These are phyloP conservation scores for Chaetorhynchus papuensis DNA, from an alignment of 2,113 vertebrate genomes.

Conservation along the genomic window DNA sequence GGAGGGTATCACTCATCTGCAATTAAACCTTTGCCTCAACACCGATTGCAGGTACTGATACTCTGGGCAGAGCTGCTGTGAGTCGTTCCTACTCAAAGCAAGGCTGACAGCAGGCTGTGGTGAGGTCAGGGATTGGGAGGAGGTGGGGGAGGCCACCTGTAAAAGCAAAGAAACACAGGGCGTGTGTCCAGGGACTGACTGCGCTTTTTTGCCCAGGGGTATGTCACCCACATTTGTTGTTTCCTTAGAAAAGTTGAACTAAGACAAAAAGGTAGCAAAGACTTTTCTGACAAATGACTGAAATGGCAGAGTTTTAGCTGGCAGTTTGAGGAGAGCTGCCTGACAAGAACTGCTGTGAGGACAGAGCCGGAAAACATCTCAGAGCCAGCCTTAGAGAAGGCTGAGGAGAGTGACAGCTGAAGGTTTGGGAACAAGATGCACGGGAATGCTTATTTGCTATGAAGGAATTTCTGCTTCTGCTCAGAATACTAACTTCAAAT, in stretches of 20 bases:
- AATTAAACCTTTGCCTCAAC: not conserved
- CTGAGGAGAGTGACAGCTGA: not conserved
- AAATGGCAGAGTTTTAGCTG: not conserved
- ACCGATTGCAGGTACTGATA: not conserved
- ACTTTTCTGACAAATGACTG: not conserved
- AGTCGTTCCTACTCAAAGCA: not conserved
- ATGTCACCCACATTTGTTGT: not conserved
- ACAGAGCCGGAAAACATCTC: not conserved
- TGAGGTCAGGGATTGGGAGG: not conserved
- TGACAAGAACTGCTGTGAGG: not conserved
- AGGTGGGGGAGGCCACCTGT: not conserved
- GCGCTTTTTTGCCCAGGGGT: not conserved
- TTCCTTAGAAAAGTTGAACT: not conserved
- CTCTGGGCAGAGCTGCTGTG: not conserved
- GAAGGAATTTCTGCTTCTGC: not conserved
- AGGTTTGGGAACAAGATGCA: not conserved
- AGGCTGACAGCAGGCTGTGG: not conserved
- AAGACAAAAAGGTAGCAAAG: not conserved
- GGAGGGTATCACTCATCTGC: not conserved
- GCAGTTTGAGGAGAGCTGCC: not conserved
- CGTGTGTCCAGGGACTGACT: too few species aligned
- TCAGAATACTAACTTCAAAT: not conserved
- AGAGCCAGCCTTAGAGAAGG: not conserved
- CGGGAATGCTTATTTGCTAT: not conserved
- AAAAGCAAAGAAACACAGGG: not conserved